Evolutionary conservation across 2,797 vertebrate genomes (phyloP).

Genomic region (Mus caroli): DNA sequence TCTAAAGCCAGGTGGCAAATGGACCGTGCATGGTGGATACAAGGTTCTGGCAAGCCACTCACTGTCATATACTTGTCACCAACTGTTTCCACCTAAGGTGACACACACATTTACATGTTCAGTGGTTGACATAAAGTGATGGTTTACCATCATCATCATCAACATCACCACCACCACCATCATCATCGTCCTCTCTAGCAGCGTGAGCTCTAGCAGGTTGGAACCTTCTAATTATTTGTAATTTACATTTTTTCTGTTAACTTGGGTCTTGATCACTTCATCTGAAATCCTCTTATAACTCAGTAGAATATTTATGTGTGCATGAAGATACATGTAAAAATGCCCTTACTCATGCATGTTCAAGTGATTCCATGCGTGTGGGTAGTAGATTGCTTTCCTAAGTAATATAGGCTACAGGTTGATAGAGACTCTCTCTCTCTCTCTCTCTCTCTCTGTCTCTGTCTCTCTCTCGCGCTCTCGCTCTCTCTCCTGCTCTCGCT

Average conservation of each 20-base stretch:
- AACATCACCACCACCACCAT: no score
- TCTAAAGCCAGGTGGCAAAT: slow-evolving; percentile 98
- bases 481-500: background rate
- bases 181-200: background rate
- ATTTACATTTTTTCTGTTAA: background rate
- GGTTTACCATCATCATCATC: background rate
- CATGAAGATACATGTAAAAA: background rate
- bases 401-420: background rate
- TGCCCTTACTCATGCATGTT: background rate
- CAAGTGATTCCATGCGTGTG: background rate
- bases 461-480: no score
- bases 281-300: background rate
- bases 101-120: background rate
- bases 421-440: no score
- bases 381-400: background rate
- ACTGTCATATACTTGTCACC: slow-evolving; percentile 99
- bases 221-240: slow-evolving; percentile 39
- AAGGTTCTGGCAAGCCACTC: slow-evolving; percentile 98
- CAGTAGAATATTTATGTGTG: background rate
- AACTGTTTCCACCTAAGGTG: slow-evolving; percentile 97
- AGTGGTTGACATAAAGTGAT: background rate
- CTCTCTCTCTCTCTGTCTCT: no score
- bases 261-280: background rate
- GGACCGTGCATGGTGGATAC: slow-evolving; percentile 97
- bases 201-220: background rate